phyloP scores from a whole-genome alignment of 1,140 invertebrate genomes.

The Cotesia chilonis region DNA sequence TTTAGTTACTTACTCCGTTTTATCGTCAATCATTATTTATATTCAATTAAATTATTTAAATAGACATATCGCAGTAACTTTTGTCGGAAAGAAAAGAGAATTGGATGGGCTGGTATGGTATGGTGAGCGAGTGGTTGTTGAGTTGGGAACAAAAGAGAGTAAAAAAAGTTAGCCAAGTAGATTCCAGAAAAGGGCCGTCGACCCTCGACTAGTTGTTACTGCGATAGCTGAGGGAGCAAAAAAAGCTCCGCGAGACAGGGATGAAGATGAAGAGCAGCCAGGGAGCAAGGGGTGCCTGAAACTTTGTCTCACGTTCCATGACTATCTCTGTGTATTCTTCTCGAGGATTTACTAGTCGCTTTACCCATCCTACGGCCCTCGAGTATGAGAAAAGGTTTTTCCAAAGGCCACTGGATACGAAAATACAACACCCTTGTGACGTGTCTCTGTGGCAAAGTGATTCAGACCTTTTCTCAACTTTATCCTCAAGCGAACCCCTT shows the following conservation, averaged over 20 bases:
- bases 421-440: conserved; percentile 37
- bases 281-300: not conserved
- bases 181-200: conserved; percentile 31
- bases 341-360: conserved; percentile 12
- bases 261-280: no score
- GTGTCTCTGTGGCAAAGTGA: conserved; percentile 38
- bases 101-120: not conserved
- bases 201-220: conserved; percentile 21
- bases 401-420: conserved; percentile 32
- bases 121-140: conserved; percentile 1
- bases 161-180: conserved; percentile 22
- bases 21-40: no score
- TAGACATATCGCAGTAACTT: not conserved
- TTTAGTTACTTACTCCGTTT: no score
- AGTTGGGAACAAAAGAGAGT: conserved; percentile 7
- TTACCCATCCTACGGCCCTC: not conserved
- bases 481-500: not conserved
- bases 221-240: conserved; percentile 20
- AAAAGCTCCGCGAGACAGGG: not conserved
- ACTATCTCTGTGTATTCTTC: conserved; percentile 17
- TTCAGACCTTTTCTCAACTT: conserved; percentile 36
- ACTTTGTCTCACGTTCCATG: conserved; percentile 7
- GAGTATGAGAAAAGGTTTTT: conserved; percentile 26
- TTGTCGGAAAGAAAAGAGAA: not conserved
- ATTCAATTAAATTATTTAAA: no score